phyloP scores from a whole-genome alignment of 2,113 vertebrate species.

The Gallinago media region DNA sequence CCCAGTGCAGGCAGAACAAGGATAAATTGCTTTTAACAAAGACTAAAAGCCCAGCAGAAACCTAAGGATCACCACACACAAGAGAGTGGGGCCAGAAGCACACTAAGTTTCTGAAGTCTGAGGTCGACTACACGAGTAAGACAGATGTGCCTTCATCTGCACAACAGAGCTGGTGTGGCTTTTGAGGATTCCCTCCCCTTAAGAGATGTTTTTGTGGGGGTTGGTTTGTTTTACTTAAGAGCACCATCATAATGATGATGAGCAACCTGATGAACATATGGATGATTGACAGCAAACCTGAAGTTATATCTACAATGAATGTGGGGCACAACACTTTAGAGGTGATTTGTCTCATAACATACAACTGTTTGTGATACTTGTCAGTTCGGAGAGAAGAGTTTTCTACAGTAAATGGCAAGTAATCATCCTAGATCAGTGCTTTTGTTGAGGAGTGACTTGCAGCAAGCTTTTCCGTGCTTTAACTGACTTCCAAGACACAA shows the following conservation, averaged over 20 bases:
- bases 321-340: background rate
- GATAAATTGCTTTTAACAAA: background rate
- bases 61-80: background rate
- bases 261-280: background rate
- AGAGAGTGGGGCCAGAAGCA: background rate
- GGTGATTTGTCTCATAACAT: background rate
- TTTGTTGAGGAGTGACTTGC: background rate
- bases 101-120: too few relatives aligned
- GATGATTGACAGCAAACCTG: background rate
- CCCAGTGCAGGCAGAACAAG: background rate
- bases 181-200: background rate
- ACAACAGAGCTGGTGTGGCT: background rate
- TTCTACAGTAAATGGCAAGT: background rate
- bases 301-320: background rate
- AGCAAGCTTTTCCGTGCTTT: background rate
- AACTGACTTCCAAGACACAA: constrained; percentile 9
- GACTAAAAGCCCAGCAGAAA: background rate
- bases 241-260: too few relatives aligned
- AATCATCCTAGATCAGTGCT: background rate
- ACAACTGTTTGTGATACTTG: background rate
- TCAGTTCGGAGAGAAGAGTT: background rate
- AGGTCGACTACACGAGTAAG: background rate
- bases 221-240: background rate
- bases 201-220: accelerated
- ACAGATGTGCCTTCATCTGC: background rate